Evolutionary conservation across 2,888 invertebrate genomes (phyloP).

Genomic region (Tribolium freemani): DNA sequence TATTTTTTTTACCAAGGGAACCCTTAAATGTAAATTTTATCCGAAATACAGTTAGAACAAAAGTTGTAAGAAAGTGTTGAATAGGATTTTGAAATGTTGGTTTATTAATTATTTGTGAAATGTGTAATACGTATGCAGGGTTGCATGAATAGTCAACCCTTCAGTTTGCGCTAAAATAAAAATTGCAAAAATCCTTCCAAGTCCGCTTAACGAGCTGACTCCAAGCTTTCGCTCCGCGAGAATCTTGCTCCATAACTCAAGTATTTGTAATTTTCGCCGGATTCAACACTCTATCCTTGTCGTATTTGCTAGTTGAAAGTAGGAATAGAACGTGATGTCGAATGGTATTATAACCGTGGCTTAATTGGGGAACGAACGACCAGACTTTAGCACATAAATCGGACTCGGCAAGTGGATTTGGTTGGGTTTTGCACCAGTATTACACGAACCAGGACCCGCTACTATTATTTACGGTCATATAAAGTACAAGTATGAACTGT

Average conservation of each 20-base stretch:
- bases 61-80: no score
- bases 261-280: constrained; percentile 29
- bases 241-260: constrained; percentile 35
- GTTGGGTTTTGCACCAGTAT: constrained; percentile 45
- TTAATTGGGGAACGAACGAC: constrained; percentile 41
- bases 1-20: no score
- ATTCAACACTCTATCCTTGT: constrained; percentile 3
- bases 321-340: constrained; percentile 30
- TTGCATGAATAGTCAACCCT: no score
- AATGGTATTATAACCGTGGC: constrained; percentile 26
- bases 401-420: constrained; percentile 49
- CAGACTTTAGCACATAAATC: constrained; percentile 46
- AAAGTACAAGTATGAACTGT: constrained; percentile 52
- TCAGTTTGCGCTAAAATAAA: constrained; percentile 21
- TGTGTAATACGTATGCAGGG: no score
- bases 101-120: no score
- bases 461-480: constrained; percentile 50
- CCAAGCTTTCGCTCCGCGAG: constrained; percentile 34
- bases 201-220: constrained; percentile 46
- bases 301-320: not conserved
- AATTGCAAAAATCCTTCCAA: constrained; percentile 42
- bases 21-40: no score
- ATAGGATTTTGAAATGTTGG: no score
- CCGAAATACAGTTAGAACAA: no score
- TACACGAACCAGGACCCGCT: constrained; percentile 41